Base-by-base conservation (phyloP, 1,140 invertebrate species). In the Latrodectus geometricus region DNA sequence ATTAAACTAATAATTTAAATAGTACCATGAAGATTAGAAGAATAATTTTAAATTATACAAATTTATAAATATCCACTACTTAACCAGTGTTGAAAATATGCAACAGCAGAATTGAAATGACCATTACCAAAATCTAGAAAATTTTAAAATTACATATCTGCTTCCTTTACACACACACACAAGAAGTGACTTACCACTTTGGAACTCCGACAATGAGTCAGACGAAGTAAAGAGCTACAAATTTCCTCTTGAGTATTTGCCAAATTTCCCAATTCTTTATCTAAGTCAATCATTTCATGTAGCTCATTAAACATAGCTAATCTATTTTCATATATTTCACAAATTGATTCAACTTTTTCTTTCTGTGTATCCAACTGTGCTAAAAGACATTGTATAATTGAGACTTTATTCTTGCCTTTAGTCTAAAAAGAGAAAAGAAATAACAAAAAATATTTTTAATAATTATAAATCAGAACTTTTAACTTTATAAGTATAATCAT, bases 321-420 rank as follows among this genome's bases (percentile, higher is more conserved):
- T 12, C 21, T 23, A 35, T 76, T 84, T 66, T 84, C 82, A 69
- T 84, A 84, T 3, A 54, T 20, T 12, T 68, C 73, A 84, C 82
- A 84, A 20, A 68, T 21, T 17, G 20, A 9, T n/a, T 84, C 82
- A 50, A 84, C 17, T 69, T 84, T 84, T 9, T 84, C 82, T 54
- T 84, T 84, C 9, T 68, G 49, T 4, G 17, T 17, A 50, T 84
- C 82, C n/a, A 84, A 48, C n/a, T 75, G 15, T 8, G 56, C 61
- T 54, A 84, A 52, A 21, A 84, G 52, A 48, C 82, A 84, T 17
- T 84, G 82, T 23, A 76, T 84, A 21, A 84, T 23, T 23, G 73
- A 84, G 8, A 69, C 23, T 17, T 21, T 17, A 12, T 20, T 49
- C 9, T 21, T 52, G 8, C 56, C 82, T 35, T 84, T 83, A 50